Base-by-base conservation (phyloP, 1,140 invertebrate genomes). In the Hormaphis cornu region DNA sequence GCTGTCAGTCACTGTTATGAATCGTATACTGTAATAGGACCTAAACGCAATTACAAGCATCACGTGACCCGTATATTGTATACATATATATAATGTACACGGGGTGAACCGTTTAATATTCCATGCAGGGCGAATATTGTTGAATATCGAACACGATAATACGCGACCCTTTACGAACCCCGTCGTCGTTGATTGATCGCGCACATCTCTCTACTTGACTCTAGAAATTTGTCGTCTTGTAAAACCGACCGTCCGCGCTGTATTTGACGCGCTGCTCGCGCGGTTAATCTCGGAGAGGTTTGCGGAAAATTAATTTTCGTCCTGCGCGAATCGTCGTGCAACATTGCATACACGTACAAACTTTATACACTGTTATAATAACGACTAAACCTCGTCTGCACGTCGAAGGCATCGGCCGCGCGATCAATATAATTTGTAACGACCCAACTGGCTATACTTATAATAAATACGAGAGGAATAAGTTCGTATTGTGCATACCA, bases 151-250 rank as follows among this genome's bases (percentile, higher is more conserved):
- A 46, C n/a, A 33, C 61, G 44, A 50, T 66, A 66, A 50, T 28
- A 46, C 42, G 42, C 42, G 16, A n/a, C 12, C 42, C 16, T 5
- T 4, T n/a, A 14, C 7, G 6, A 37, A 37, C 6, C 42, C 18
- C 42, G 42, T 37, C 35, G 40, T 63, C 37, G 58, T 63, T 66
- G 61, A 66, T 66, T 66, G 44, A 66, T 66, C 28, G 24, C 28
- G 28, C 61, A 44, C 18, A 18, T 28, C 44, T 30, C 24, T 66
- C 30, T 26, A 48, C 61, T 46, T 30, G 28, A 48, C 28, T n/a
- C n/a, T 50, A 28, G 28, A 66, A 50, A 66, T 66, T 66, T 66
- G 44, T n/a, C n/a, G n/a, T 66, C 61, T 48, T 33, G 44, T 66
- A 58, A 40, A 58, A 24, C 28, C 28, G 28, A 50, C 28, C 40